Evolutionary conservation across 2,888 invertebrate species (phyloP), one percentile per base, ranked within the genome.

Genomic region (Ecliptopera silaceata): DNA sequence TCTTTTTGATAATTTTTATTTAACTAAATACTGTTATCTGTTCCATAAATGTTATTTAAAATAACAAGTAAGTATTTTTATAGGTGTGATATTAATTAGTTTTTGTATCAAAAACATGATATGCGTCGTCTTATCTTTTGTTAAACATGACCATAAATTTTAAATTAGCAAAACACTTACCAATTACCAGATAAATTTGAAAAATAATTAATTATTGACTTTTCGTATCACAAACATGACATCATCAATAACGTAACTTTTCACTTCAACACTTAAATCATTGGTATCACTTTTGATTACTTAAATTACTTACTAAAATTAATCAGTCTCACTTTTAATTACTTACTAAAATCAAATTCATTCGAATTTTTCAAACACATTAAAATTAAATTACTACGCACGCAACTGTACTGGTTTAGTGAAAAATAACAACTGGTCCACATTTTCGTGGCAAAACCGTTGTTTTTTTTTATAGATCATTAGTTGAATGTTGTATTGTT

Each of bases 401-500:
- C 67, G 69, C 72, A 66, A 79, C 86, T 80, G 69, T 58, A 74
- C 87, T 59, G 70, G 69, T 56, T 79, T 76, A 86, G 75, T 70
- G 77, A 78, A 83, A 84, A 80, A 79, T 77, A 61, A 64, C 59
- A 82, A 89, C 90, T 89, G 84, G 86, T 64, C 64, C 67, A 74
- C 71, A 71, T 73, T 74, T 74, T 74, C 68, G 75, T 70, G 70
- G 72, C 70, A 75, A 75, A 74, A 70, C 68, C 74, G 73, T 78
- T 72, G 66, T 72, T 81, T 71, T 83, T 84, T 85, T 82, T 86
- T 77, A 79, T 82, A 80, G 74, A 75, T 69, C 79, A 86, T 84
- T 83, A 82, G 81, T 78, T 76, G 82, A 84, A 82, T 79, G 74
- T 68, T 56, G 69, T 71, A 81, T 90, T 89, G 88, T 88, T 66